Evolutionary conservation across 2,113 vertebrate genomes (phyloP).

Genomic region (Cathartes aura): DNA sequence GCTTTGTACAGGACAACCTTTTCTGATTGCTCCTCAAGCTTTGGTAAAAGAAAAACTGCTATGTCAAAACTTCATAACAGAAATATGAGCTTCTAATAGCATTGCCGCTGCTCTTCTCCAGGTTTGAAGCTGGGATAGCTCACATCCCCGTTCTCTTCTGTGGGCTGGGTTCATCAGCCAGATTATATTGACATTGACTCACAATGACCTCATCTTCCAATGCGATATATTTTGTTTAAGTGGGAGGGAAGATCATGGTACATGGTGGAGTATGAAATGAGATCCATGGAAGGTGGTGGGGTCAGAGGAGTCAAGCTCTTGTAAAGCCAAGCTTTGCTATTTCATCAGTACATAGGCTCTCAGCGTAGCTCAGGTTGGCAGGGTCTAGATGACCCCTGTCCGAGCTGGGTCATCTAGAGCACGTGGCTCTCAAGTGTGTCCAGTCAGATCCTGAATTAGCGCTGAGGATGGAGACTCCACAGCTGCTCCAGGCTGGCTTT

Average conservation of each 20-base stretch:
- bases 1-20: not conserved
- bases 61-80: not conserved
- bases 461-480: not conserved
- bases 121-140: not conserved
- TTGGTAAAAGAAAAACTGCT: not conserved
- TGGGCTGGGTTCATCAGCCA: not conserved
- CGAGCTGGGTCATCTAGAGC: not conserved
- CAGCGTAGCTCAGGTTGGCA: not conserved
- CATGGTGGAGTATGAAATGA: not conserved
- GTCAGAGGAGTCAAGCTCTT: not conserved
- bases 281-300: too few relatives aligned
- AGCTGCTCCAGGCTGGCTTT: not conserved
- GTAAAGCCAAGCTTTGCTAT: not conserved
- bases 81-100: not conserved
- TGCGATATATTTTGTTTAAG: not conserved
- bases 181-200: not conserved
- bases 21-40: not conserved
- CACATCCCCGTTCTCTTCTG: not conserved
- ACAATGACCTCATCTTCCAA: not conserved
- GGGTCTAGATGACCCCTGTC: not conserved
- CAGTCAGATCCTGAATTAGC: not conserved
- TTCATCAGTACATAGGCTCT: fast-evolving
- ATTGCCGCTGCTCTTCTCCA: too few relatives aligned
- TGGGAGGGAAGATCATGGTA: not conserved
- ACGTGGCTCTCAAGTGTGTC: not conserved